Base-by-base conservation (phyloP, 2,888 invertebrate genomes). In the Coleophora flavipennella region DNA sequence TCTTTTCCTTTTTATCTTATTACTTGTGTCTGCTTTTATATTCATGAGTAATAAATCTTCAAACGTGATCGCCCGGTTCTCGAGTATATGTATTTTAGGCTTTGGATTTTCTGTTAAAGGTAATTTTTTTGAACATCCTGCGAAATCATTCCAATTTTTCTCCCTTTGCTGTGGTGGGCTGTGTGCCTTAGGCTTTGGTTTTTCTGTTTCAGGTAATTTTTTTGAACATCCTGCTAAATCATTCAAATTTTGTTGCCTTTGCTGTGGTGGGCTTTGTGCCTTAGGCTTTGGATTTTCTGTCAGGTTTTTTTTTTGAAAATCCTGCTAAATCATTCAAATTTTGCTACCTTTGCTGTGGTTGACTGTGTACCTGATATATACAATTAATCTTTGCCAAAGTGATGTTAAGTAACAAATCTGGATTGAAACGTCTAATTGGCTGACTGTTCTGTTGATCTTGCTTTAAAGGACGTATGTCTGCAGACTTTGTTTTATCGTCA, bases 1-100 rank as follows among this genome's bases (percentile, higher is more conserved):
- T 38, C 39, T 42, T 42, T 33, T 44, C 34, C 34, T 38, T 36
- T 44, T 42, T 12, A 31, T 20, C 12, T 13, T 39, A 41, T 41
- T 35, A 37, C 39, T 42, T 35, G 42, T 45, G 8, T 42, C 45
- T 37, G 42, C 42, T 41, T 45, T 45, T 26, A 45, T 41, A 35
- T 34, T 39, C 42, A 36, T 33, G 14, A 45, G 33, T 33, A 42
- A 28, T 34, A 42, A 35, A 13, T 45, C 40, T 45, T 45, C 42
- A 38, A 45, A 45, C 12, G 33, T 41, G 13, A 45, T 35, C 14
- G 36, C 25, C 34, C 39, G 36, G 39, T 43, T 38, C 34, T 45
- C 45, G 34, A 45, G 45, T 34, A 45, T 42, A 32, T 39, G 36
- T 25, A 44, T 28, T 14, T 39, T 37, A 33, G 34, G 20, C 6